phyloP scores from a whole-genome alignment of 2,888 invertebrate genomes.

The Bembecia ichneumoniformis region DNA sequence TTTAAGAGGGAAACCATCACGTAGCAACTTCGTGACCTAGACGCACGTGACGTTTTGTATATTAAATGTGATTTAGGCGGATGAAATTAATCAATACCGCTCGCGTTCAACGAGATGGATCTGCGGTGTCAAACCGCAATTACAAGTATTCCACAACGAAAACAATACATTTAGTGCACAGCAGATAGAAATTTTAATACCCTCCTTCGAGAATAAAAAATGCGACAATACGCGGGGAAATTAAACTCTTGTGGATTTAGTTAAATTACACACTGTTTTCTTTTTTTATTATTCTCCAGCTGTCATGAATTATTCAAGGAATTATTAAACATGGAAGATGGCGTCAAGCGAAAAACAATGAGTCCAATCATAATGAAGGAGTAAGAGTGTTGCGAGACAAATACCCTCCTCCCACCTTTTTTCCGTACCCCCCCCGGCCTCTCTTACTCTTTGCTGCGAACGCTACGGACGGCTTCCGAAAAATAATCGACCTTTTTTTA shows the following conservation, averaged over 20 bases:
- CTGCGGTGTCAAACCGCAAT: background rate
- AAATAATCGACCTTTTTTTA: constrained; percentile 27
- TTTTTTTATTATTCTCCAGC: constrained; percentile 11
- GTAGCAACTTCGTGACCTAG: background rate
- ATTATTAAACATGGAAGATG: constrained; percentile 33
- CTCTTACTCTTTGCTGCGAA: constrained; percentile 1
- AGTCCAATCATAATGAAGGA: constrained; percentile 36
- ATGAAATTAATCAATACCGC: background rate
- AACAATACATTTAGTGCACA: too few relatives aligned
- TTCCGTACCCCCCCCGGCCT: too few relatives aligned
- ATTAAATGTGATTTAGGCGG: constrained; percentile 1
- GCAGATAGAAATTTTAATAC: too few relatives aligned
- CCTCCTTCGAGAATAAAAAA: too few relatives aligned
- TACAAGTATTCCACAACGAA: too few relatives aligned
- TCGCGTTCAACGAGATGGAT: background rate
- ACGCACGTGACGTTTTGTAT: constrained; percentile 1
- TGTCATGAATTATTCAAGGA: constrained; percentile 36
- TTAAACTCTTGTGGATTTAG: constrained; percentile 7
- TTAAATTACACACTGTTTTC: constrained; percentile 5
- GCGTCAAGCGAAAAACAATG: constrained; percentile 40
- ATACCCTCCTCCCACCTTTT: too few relatives aligned
- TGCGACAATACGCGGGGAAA: background rate
- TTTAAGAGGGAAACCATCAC: background rate
- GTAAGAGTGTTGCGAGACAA: constrained; percentile 14
- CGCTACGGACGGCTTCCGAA: constrained; percentile 14